A percentile compares a stretch with the other conserved stretches of the same genome.
Conservation (phyloP, 2,113 vertebrate genomes). For the Apaloderma vittatum region DNA sequence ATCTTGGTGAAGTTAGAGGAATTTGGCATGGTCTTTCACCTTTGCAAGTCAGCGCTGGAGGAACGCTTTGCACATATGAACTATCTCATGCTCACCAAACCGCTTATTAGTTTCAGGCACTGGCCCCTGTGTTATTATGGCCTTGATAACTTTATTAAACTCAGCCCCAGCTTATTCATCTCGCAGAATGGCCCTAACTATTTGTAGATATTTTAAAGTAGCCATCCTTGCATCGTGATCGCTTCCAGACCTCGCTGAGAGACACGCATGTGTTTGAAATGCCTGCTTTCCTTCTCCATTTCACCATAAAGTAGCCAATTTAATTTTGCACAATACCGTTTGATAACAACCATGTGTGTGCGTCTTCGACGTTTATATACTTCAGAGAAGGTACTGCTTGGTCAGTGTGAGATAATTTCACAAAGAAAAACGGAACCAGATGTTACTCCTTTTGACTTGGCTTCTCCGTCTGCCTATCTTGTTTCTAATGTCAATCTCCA, state of each 20-base stretch:
- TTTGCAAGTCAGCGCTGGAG: slow-evolving; percentile 42
- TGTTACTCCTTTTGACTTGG: slow-evolving; percentile 75
- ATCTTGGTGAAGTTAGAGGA: slow-evolving; percentile 59
- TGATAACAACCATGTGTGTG: slow-evolving; percentile 86
- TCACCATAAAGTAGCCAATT: slow-evolving; percentile 84
- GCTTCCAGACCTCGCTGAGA: slow-evolving; percentile 77
- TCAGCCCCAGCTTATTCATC: slow-evolving; percentile 72
- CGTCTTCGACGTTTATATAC: slow-evolving; percentile 80
- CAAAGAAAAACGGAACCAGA: slow-evolving; percentile 82
- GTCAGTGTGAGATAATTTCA: slow-evolving; percentile 86
- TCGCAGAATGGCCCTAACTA: slow-evolving; percentile 61
- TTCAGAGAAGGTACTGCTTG: slow-evolving; percentile 82
- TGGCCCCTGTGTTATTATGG: slow-evolving; percentile 70
- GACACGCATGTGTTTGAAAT: slow-evolving; percentile 80
- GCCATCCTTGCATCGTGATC: slow-evolving; percentile 74
- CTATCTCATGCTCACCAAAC: slow-evolving; percentile 77
- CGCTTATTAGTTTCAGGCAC: slow-evolving; percentile 76
- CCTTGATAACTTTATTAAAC: slow-evolving; percentile 81
- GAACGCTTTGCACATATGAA: slow-evolving; percentile 74
- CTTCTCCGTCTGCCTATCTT: slow-evolving; percentile 44
- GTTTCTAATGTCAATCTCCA: slow-evolving; percentile 68
- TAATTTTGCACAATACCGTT: slow-evolving; percentile 83
- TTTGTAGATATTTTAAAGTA: slow-evolving; percentile 81
- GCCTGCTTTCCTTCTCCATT: slow-evolving; percentile 79
- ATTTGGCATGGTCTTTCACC: slow-evolving; percentile 46